phyloP scores from a whole-genome alignment of 2,113 vertebrate genomes.

The Oceanites oceanicus region DNA sequence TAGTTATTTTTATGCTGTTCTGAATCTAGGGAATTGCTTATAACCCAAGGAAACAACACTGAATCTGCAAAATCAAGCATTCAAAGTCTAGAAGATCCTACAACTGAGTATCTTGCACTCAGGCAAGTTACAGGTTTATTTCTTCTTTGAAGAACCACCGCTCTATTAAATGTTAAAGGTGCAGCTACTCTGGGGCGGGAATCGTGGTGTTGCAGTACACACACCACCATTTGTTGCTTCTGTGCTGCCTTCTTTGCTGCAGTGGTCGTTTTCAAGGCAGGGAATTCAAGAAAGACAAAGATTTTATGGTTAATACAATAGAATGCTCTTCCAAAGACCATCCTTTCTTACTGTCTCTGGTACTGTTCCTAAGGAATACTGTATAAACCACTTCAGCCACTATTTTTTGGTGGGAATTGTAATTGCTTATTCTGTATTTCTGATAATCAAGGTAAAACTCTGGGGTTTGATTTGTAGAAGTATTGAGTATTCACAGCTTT shows the following conservation, averaged over 20 bases:
- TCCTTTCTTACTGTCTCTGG: not conserved
- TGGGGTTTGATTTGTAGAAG: not conserved
- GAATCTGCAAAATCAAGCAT: not conserved
- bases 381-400: not conserved
- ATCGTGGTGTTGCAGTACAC: too few relatives aligned
- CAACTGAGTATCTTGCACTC: fast-evolving
- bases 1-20: not conserved
- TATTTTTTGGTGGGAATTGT: not conserved
- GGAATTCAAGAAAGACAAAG: not conserved
- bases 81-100: not conserved
- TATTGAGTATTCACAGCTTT: not conserved
- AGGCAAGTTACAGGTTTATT: not conserved
- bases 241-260: not conserved
- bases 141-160: not conserved
- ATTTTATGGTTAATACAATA: not conserved
- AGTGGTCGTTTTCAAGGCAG: not conserved
- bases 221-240: not conserved
- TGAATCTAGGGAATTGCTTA: not conserved
- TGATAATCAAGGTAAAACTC: not conserved
- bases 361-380: not conserved
- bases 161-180: not conserved
- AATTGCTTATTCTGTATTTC: not conserved
- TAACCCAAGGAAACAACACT: not conserved
- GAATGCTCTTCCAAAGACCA: not conserved
- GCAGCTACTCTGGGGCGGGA: not conserved